Evolutionary conservation across 2,888 invertebrate species (phyloP).

Genomic region (Diarsia dahlii): DNA sequence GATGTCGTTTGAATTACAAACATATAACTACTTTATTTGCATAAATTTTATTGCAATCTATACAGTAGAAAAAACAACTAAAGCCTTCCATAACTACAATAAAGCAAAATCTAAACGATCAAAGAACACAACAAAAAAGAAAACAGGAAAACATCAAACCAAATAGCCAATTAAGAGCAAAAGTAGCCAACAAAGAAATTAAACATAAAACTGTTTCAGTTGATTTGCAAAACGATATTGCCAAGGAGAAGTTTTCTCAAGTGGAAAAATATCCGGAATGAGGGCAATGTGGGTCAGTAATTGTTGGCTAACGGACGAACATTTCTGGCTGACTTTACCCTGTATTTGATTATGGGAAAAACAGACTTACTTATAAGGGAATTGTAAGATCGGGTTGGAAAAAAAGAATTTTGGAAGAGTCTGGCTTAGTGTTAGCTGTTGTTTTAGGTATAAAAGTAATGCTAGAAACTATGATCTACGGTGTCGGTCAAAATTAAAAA

Average conservation of each 20-base stretch:
- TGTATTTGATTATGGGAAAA: constrained; percentile 44
- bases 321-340: constrained; percentile 45
- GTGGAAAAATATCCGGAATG: constrained; percentile 57
- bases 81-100: neutral
- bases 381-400: neutral
- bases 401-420: too few relatives aligned
- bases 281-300: constrained; percentile 48
- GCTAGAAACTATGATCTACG: too few relatives aligned
- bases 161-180: constrained; percentile 38
- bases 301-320: constrained; percentile 42
- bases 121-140: constrained; percentile 1
- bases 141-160: constrained; percentile 20
- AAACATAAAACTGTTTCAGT: constrained; percentile 53
- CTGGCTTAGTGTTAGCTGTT: too few relatives aligned
- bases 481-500: too few relatives aligned
- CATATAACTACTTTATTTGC: too few relatives aligned
- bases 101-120: neutral
- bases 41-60: neutral
- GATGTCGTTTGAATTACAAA: too few relatives aligned
- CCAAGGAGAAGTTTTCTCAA: constrained; percentile 50
- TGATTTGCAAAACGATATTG: constrained; percentile 60
- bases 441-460: neutral
- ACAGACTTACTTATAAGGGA: neutral
- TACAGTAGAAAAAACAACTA: neutral
- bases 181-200: constrained; percentile 54